Base-by-base conservation (phyloP, 2,888 invertebrate genomes). In the Acanthoscelides obtectus region DNA sequence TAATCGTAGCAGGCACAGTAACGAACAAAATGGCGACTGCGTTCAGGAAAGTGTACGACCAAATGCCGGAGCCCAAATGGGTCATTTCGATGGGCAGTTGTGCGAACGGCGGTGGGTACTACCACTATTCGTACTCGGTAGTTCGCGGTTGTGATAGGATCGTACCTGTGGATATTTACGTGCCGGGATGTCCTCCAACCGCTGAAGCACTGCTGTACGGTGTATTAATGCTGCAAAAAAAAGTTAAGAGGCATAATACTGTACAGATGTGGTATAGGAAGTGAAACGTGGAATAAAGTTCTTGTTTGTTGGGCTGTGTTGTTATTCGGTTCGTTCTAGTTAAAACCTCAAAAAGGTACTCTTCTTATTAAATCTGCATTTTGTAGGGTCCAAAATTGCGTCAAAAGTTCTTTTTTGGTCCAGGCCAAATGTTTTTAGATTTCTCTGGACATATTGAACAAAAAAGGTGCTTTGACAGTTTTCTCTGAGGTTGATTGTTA, bases 161-260 rank as follows among this genome's bases (percentile, higher is more conserved):
- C 75, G 88, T 94, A 77, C 94, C 94, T 64, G 93, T 94, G 72
- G 96, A 97, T 84, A 93, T 97, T 78, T 97, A 97, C 84, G 95
- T 97, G 66, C 96, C 96, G 75, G 95, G 96, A 19, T 97, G 97
- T 86, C 97, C 97, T 22, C 97, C 97, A n/a, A 94, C 96, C 0
- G 96, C 96, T 0, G 97, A 97, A 86, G 96, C 97, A 0, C 86
- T 97, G 20, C 86, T 97, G 71, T 97, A 97, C 81, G 94, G 92
- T 22, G 87, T 97, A 81, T 86, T 97, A 71, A 94, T 94, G 82
- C 87, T 97, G 4, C 95, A 95, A 86, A 95, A 93, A 86, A 97
- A 97, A 83, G 90, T 96, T 19, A 96, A 96, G 82, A 87, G 94
- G 20, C 91, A 91, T 89, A 88, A 89, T 73, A 82, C 86, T 0